phyloP scores from a whole-genome alignment of 2,888 invertebrate species.

The Hesperia comma region DNA sequence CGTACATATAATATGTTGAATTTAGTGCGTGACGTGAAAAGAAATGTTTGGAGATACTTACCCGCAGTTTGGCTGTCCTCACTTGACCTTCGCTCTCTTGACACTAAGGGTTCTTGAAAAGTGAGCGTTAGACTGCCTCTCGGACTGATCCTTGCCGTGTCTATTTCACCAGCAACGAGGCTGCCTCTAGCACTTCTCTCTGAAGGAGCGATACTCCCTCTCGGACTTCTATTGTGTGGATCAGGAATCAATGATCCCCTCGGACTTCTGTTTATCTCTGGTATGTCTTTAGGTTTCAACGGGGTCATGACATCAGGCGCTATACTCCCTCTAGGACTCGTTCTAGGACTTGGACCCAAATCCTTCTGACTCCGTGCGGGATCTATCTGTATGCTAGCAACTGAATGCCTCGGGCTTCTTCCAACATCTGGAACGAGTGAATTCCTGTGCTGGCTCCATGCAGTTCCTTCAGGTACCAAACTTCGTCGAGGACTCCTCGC shows the following conservation, averaged over 20 bases:
- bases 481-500: slow-evolving; percentile 85
- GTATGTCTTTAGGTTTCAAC: slow-evolving; percentile 74
- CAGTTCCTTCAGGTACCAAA: slow-evolving; percentile 82
- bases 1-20: slow-evolving; percentile 2
- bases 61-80: slow-evolving; percentile 83
- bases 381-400: slow-evolving; percentile 77
- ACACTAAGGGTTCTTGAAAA: slow-evolving; percentile 84
- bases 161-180: slow-evolving; percentile 66
- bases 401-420: slow-evolving; percentile 85
- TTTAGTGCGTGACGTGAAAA: slow-evolving; percentile 18
- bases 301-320: slow-evolving; percentile 62
- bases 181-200: slow-evolving; percentile 77
- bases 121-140: slow-evolving; percentile 85
- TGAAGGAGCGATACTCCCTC: slow-evolving; percentile 85
- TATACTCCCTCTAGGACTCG: slow-evolving; percentile 85
- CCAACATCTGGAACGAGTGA: slow-evolving; percentile 84
- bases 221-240: slow-evolving; percentile 83
- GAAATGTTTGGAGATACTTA: slow-evolving; percentile 50
- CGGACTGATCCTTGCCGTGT: slow-evolving; percentile 77
- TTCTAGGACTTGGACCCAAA: slow-evolving; percentile 79
- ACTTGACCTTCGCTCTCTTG: slow-evolving; percentile 82
- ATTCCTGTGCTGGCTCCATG: slow-evolving; percentile 84
- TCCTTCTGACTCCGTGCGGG: slow-evolving; percentile 75
- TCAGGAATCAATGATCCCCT: slow-evolving; percentile 85
- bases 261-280: slow-evolving; percentile 77